phyloP scores from a whole-genome alignment of 2,113 vertebrate species.

The Microcebus jonahi region DNA sequence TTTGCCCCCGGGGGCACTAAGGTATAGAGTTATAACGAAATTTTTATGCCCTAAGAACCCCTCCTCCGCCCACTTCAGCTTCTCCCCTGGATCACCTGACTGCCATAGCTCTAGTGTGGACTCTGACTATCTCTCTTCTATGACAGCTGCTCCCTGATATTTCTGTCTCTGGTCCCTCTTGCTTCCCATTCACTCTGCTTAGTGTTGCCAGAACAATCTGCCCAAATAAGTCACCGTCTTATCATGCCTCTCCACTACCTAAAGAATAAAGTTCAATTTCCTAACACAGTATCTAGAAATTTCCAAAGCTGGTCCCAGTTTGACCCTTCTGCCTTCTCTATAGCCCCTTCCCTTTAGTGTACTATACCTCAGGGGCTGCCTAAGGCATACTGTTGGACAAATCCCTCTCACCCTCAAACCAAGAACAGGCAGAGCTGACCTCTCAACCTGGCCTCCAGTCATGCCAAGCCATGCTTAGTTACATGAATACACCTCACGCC shows the following conservation, averaged over 20 bases:
- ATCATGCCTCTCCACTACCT: background rate
- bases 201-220: background rate
- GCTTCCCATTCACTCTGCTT: background rate
- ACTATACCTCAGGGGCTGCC: background rate
- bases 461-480: background rate
- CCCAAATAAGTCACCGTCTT: background rate
- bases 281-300: background rate
- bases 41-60: background rate
- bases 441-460: background rate
- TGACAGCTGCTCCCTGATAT: background rate
- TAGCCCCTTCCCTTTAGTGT: background rate
- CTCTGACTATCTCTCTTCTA: background rate
- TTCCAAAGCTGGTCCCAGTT: background rate
- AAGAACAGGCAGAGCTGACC: background rate
- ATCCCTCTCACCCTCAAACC: background rate
- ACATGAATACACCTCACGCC: background rate
- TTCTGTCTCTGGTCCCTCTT: background rate
- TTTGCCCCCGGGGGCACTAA: background rate
- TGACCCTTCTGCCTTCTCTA: background rate
- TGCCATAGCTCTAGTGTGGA: background rate
- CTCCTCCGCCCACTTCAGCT: background rate
- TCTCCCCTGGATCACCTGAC: background rate
- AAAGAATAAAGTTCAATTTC: background rate
- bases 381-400: background rate
- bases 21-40: background rate